Base-by-base conservation (phyloP, 2,113 vertebrate species). In the Microcebus tavaratra region DNA sequence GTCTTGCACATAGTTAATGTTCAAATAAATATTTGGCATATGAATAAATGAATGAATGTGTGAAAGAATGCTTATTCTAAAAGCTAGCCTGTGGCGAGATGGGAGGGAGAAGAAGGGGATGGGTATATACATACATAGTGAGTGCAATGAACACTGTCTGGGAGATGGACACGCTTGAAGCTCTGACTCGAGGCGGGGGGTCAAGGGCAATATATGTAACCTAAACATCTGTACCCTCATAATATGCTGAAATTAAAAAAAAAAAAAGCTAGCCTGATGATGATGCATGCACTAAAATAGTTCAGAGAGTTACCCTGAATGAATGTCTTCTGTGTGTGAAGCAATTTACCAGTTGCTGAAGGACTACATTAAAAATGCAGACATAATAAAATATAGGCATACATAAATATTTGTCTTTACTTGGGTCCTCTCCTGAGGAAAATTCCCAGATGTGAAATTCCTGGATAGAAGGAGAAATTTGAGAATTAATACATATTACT, bases 61-160 rank as follows among this genome's bases (percentile, higher is more conserved):
- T 87, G 12, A 89, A 84, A 82, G 42, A 79, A 55, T 87, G 6
- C 13, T 91, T 86, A 85, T 18, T 93, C 67, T 96, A 55, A 84
- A 81, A 79, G 8, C 36, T 70, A 90, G 45, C 48, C 48, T 48
- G 48, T 48, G 48, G 48, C 0, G 9, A 48, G 48, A 48, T 48
- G 48, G 10, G 48, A 48, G 48, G 48, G 48, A 11, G 48, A 11
- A 48, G 48, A 48, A 48, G 48, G 10, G 9, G 48, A 48, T 48
- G 48, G 10, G 48, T 1, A 48, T 48, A 48, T 48, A 48, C 48
- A 48, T 48, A 10, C 9, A 48, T 48, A 48, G 9, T 48, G 48
- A 48, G 48, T 48, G 9, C 48, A 48, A 48, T 48, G 48, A 48
- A 48, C 48, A 48, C 48, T 48, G 8, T 48, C 48, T 48, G 48